These are phyloP conservation scores for Hippocampus guttulatus DNA, from an alignment of 2,113 vertebrate species.

Conservation along the genomic window DNA sequence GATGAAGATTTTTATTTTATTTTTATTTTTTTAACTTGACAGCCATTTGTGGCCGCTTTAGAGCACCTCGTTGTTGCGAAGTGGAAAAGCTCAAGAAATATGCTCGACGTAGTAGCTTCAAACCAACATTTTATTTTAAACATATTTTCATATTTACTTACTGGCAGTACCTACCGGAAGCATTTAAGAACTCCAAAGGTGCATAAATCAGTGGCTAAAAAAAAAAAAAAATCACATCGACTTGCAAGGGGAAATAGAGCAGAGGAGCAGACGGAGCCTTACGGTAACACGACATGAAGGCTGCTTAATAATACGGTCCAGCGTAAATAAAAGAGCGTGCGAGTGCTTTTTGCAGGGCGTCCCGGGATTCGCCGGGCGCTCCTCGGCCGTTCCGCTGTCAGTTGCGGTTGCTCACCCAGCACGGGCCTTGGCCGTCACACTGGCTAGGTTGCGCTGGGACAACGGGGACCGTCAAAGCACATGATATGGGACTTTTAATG, in stretches of 20 bases:
- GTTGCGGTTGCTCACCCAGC: constrained; percentile 9
- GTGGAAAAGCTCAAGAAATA: too few species aligned
- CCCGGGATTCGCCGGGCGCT: constrained; percentile 24
- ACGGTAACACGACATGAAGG: constrained; percentile 47
- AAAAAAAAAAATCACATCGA: not conserved
- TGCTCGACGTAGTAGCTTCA: too few species aligned
- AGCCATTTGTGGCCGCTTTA: too few species aligned
- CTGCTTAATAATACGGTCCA: constrained; percentile 45
- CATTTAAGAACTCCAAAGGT: not conserved
- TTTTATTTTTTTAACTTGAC: too few species aligned
- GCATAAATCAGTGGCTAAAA: not conserved
- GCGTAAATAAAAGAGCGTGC: constrained; percentile 57
- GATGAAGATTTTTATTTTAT: too few species aligned
- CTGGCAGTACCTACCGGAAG: too few species aligned
- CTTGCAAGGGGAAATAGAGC: not conserved
- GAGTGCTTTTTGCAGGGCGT: constrained; percentile 34
- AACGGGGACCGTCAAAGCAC: not conserved
- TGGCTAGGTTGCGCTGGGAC: constrained; percentile 18
- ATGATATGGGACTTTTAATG: not conserved
- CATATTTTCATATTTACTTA: too few species aligned
- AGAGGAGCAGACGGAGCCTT: not conserved
- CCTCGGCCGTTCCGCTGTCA: constrained; percentile 34
- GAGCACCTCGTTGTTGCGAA: too few species aligned
- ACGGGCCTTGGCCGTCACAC: constrained; percentile 22
- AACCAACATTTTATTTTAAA: too few species aligned